Conservation (phyloP, 1,140 invertebrate genomes). For the Subanguina moxae region DNA sequence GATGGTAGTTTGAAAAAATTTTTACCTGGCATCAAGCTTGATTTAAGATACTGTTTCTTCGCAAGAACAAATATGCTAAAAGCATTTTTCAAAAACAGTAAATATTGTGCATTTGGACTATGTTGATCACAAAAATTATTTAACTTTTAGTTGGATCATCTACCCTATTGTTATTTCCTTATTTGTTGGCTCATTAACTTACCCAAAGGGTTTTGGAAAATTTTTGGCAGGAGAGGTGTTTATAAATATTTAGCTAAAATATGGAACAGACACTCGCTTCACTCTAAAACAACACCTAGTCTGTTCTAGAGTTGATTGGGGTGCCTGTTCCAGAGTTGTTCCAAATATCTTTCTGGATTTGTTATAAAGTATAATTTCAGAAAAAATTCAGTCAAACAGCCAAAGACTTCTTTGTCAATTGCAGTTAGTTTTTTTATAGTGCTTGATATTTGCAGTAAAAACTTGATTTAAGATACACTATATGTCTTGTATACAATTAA, state of each 20-base stretch:
- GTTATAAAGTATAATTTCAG: slow-evolving; percentile 13
- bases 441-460: no score
- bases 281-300: no score
- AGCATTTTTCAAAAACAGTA: slow-evolving; percentile 93
- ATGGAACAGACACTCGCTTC: no score
- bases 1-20: slow-evolving; percentile 67
- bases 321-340: no score
- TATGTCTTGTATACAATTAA: no score
- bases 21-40: no score
- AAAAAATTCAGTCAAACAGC: slow-evolving; percentile 32
- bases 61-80: slow-evolving; percentile 84
- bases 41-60: slow-evolving; percentile 72
- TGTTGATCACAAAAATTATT: slow-evolving; percentile 23
- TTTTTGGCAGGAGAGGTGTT: slow-evolving; percentile 76
- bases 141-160: slow-evolving; percentile 76
- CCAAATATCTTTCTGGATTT: not conserved
- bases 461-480: no score
- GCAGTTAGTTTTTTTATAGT: slow-evolving; percentile 78
- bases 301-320: no score
- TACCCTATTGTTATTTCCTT: slow-evolving; percentile 81
- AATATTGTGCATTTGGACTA: not conserved
- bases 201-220: slow-evolving; percentile 77
- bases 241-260: not conserved
- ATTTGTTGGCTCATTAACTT: slow-evolving; percentile 76
- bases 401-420: slow-evolving; percentile 81